Conservation (phyloP, 2,888 invertebrate species). For the Ochropleura leucogaster region DNA sequence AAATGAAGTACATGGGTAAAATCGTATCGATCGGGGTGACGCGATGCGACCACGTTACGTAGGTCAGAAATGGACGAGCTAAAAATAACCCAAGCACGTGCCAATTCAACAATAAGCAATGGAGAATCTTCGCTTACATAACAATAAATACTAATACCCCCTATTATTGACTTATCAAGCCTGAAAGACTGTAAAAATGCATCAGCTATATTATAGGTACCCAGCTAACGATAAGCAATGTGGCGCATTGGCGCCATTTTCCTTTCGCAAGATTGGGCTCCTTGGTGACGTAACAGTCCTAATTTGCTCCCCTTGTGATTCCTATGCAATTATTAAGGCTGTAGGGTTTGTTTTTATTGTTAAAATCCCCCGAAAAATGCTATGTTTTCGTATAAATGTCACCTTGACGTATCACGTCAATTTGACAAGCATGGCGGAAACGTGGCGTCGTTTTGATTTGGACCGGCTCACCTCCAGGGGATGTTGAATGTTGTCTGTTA, state of each 20-base stretch:
- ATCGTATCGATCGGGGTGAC: slow-evolving; percentile 76
- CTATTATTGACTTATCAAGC: neutral
- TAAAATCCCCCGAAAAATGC: slow-evolving; percentile 76
- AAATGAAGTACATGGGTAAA: slow-evolving; percentile 28
- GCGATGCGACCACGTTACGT: slow-evolving; percentile 67
- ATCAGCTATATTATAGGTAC: slow-evolving; percentile 28
- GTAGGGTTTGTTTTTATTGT: slow-evolving; percentile 68
- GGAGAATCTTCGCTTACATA: slow-evolving; percentile 57
- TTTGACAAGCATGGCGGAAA: slow-evolving; percentile 90
- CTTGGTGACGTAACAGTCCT: slow-evolving; percentile 86
- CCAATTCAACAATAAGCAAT: slow-evolving; percentile 70
- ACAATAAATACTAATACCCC: slow-evolving; percentile 35
- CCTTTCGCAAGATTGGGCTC: slow-evolving; percentile 81
- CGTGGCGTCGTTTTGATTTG: slow-evolving; percentile 88
- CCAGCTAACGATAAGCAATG: slow-evolving; percentile 67
- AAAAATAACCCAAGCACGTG: slow-evolving; percentile 87
- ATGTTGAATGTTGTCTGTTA: slow-evolving; percentile 85
- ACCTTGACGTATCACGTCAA: slow-evolving; percentile 90
- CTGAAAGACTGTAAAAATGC: slow-evolving; percentile 21
- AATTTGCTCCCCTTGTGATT: slow-evolving; percentile 71
- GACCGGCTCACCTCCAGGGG: slow-evolving; percentile 88
- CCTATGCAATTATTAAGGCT: slow-evolving; percentile 52
- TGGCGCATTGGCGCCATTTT: slow-evolving; percentile 89
- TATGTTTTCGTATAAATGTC: slow-evolving; percentile 89
- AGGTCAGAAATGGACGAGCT: slow-evolving; percentile 73